Conservation (phyloP, 2,888 invertebrate species). For the Cremastobaeus sp. region DNA sequence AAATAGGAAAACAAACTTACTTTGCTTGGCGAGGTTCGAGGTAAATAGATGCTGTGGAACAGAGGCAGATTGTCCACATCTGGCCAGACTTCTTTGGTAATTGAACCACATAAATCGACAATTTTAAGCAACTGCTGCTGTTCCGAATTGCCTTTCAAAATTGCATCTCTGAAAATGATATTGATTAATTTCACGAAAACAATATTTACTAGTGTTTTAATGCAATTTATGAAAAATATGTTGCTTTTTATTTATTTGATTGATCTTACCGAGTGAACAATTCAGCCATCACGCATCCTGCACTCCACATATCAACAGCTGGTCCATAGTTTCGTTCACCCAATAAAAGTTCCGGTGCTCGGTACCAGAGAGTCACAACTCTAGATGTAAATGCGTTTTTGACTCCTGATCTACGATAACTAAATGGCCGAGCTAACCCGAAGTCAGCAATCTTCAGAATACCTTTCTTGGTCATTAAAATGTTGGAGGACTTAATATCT, state of each 20-base stretch:
- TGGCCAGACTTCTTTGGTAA: constrained; percentile 95
- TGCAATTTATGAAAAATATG: neutral
- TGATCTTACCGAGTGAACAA: constrained; percentile 40
- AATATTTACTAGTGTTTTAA: neutral
- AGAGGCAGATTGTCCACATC: constrained; percentile 93
- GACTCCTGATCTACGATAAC: constrained; percentile 90
- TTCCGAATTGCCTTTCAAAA: constrained; percentile 97
- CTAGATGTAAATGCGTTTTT: constrained; percentile 95
- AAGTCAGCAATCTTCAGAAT: constrained; percentile 97
- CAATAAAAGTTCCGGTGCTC: constrained; percentile 85
- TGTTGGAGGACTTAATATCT: constrained; percentile 99
- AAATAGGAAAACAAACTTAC: constrained; percentile 78
- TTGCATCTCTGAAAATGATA: constrained; percentile 82
- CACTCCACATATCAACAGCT: constrained; percentile 97
- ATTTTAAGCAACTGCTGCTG: constrained; percentile 97
- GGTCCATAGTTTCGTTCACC: constrained; percentile 97
- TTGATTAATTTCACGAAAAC: neutral
- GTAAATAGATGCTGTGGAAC: constrained; percentile 92
- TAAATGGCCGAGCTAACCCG: constrained; percentile 96
- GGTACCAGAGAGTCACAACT: constrained; percentile 98
- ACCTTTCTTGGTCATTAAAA: constrained; percentile 96
- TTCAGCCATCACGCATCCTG: constrained; percentile 99
- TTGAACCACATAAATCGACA: constrained; percentile 90
- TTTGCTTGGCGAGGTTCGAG: constrained; percentile 91
- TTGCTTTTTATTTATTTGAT: neutral